Base-by-base conservation (phyloP, 2,888 invertebrate species). In the Stenotaenia linearis region DNA sequence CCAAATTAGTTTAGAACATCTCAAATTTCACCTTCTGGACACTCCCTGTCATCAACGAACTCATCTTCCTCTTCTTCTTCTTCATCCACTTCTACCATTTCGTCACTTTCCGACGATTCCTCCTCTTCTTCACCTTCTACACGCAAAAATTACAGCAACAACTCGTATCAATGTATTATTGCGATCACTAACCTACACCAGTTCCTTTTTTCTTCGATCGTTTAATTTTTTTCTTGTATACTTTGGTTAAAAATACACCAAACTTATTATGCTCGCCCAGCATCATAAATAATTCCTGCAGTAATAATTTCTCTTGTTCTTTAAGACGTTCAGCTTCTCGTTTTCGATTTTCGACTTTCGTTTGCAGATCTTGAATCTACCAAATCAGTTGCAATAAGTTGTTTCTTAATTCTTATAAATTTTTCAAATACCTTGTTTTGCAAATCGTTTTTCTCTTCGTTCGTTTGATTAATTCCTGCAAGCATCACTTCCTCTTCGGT, bases 161-260 rank as follows among this genome's bases (percentile, higher is more conserved):
- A 69, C n/a, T 2, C 15, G 23, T 4, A 25, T 69, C n/a, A 12
- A 69, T 15, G 28, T 0, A 18, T 69, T 12, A 4, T 12, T 4
- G 10, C 6, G 10, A 18, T 10, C 0, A 18, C 12, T 25, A n/a
- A 69, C 69, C 77, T 4, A 2, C 45, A 15, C 40, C 77, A 86
- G 85, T 82, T 86, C 86, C 83, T 77, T 84, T 87, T 0, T 87
- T 87, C 84, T 92, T 92, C 0, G 91, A 90, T 6, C 91, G 90
- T 81, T 92, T 92, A 84, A 91, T 93, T 84, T 93, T 94, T 85
- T 94, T 96, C 84, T 91, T 93, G 84, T 92, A 96, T 79, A 96
- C 94, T 83, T 91, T 90, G 23, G 90, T 89, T 61, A 96, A 86
- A 84, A 94, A 95, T 83, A 92, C 91, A 6, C 89, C 90, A 85